Conservation (phyloP, 2,113 vertebrate species). For the Mionectes macconnelli region DNA sequence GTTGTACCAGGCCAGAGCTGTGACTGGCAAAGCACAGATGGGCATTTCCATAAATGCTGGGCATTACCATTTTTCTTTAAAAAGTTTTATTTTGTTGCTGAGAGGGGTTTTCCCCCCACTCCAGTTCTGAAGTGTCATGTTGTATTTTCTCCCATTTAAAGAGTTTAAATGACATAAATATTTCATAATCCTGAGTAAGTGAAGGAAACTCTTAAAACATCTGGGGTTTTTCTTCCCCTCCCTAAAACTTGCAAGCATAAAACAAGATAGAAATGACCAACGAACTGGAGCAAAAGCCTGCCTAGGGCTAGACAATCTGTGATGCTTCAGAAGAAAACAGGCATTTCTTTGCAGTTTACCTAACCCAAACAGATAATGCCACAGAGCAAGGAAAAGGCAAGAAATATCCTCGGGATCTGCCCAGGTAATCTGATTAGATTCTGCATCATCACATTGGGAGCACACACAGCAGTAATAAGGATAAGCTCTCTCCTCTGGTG, state of each 20-base stretch:
- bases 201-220: neutral
- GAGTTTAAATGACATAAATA: slow-evolving; percentile 4
- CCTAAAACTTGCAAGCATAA: neutral
- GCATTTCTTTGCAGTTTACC: slow-evolving; percentile 10
- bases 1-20: neutral
- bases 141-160: neutral
- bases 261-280: neutral
- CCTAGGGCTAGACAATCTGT: slow-evolving; percentile 1
- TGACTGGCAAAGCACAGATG: neutral
- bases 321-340: slow-evolving; percentile 1
- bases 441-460: neutral
- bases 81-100: neutral
- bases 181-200: neutral
- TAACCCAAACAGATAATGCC: slow-evolving; percentile 23
- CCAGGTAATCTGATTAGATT: neutral
- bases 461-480: neutral
- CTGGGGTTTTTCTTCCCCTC: neutral
- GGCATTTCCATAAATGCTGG: neutral
- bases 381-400: neutral
- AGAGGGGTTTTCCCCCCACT: too few species aligned
- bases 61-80: neutral
- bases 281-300: neutral
- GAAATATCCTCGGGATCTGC: neutral
- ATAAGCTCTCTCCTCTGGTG: neutral
- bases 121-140: neutral